Evolutionary conservation across 2,113 vertebrate species (phyloP), one percentile per base, ranked within the genome.

Genomic region (Charina bottae): DNA sequence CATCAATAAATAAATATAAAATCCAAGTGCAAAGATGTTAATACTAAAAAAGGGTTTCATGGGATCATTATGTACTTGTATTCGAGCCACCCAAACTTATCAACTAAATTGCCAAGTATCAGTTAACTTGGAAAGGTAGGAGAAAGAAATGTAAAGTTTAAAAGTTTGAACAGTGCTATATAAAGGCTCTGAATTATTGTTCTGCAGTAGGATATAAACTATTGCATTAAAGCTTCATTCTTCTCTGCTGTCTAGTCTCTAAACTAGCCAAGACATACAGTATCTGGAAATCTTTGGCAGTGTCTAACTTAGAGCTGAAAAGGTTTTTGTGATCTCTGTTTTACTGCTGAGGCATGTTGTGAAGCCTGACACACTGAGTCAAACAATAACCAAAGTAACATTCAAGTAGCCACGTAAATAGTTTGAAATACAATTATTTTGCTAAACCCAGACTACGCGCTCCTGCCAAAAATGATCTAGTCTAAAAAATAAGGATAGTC

Each of bases 331-430:
- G 2, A 42, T 78, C 33, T 42, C 17, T 78, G 72, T 78, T 78
- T 42, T 78, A 78, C 72, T 42, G 33, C 33, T 78, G 42, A 78
- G 17, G 15, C 42, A 78, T 3, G 17, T 6, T 78, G 33, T 42
- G 72, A 78, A 78, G 33, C 19, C 33, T 78, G 72, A 78, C 72
- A 78, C 33, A 8, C 72, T 78, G 72, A 9, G 37, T 42, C 42
- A 78, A 78, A 78, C 33, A 56, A 96, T 96, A 97, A 95, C 92
- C 93, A 90, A 94, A 96, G 87, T 23, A n/a, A 54, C 95, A 26
- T 49, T 92, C 85, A 93, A 97, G 95, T 95, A 94, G 5, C 59
- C 89, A 95, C 95, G 93, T 95, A 96, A 97, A 97, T 95, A 97
- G 95, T 94, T 95, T n/a, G 68, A 90, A 37, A n/a, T 62, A 84